Conservation (phyloP, 2,797 vertebrate species). For the Petrocephalus sullivani region DNA sequence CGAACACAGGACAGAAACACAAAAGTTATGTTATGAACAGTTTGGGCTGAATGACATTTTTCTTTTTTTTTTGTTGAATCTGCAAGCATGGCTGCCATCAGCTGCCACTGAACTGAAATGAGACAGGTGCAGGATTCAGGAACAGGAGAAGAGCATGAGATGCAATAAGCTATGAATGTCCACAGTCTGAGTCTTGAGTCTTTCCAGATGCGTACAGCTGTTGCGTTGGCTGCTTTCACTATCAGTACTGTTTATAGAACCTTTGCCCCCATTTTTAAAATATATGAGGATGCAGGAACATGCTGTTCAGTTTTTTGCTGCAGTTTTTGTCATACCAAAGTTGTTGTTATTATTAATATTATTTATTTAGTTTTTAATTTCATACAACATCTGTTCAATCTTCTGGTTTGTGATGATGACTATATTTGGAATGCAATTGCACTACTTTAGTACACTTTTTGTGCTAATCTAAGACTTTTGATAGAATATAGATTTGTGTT, state of each 20-base stretch:
- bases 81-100: neutral
- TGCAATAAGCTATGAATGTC: neutral
- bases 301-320: neutral
- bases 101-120: neutral
- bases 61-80: neutral
- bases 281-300: neutral
- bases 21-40: neutral
- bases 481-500: neutral
- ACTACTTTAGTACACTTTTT: neutral
- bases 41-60: neutral
- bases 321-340: neutral
- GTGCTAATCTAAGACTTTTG: neutral
- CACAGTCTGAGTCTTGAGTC: neutral
- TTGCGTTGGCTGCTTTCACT: neutral
- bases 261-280: neutral
- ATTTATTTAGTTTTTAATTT: neutral
- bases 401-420: neutral
- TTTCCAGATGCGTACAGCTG: conserved; percentile 5
- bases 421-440: neutral
- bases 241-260: neutral
- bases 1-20: neutral
- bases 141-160: neutral
- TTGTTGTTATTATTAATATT: neutral
- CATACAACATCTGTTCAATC: neutral
- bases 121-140: neutral